Evolutionary conservation across 2,113 vertebrate genomes (phyloP).

Genomic region (Oceanodroma tethys): DNA sequence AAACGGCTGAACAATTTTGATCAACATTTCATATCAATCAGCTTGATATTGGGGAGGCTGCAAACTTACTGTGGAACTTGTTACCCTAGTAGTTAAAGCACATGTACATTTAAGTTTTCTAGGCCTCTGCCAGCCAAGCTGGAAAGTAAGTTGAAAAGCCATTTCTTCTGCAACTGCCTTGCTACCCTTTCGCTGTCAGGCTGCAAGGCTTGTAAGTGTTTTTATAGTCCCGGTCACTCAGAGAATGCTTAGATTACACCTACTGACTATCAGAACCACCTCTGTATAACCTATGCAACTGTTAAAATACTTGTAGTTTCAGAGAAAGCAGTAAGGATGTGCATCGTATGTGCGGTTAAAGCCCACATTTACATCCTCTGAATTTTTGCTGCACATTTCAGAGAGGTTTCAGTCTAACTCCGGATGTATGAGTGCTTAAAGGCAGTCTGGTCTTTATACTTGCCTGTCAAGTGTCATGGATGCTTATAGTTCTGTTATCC

Average conservation of each 20-base stretch:
- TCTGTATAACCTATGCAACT: not conserved
- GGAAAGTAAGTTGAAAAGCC: not conserved
- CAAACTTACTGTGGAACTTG: not conserved
- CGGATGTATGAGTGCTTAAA: not conserved
- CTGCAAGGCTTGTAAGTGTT: not conserved
- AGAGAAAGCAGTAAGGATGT: not conserved
- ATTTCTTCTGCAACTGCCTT: not conserved
- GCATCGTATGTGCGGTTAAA: not conserved
- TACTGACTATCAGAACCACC: not conserved
- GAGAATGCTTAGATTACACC: not conserved
- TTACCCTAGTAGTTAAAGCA: not conserved
- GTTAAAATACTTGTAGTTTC: not conserved
- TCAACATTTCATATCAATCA: not conserved
- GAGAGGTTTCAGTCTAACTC: not conserved
- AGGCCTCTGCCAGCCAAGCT: not conserved
- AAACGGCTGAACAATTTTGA: not conserved
- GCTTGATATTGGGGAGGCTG: not conserved
- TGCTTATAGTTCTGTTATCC: not conserved
- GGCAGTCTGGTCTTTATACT: not conserved
- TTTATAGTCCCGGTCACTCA: not conserved
- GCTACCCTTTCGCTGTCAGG: not conserved
- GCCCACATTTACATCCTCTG: not conserved
- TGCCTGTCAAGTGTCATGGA: not conserved
- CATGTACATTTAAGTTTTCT: not conserved
- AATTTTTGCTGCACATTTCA: not conserved